Conservation (phyloP, 2,888 invertebrate species). For the Thereva nobilitata region DNA sequence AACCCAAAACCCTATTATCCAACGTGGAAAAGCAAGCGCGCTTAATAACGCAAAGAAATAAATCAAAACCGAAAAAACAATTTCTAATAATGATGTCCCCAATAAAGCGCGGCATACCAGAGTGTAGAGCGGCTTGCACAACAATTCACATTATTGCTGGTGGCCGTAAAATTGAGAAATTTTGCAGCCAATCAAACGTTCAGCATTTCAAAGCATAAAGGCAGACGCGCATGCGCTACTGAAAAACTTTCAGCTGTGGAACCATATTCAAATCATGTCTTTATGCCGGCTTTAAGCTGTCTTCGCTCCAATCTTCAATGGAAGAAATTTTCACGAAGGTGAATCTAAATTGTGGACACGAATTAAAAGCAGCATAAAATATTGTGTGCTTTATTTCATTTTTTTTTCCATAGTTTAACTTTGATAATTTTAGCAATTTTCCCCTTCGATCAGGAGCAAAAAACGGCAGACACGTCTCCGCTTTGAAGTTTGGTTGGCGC, state of each 20-base stretch:
- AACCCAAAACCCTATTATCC: slow-evolving; percentile 15
- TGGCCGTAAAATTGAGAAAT: slow-evolving; percentile 28
- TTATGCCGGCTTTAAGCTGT: not conserved
- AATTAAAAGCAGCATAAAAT: too few species aligned
- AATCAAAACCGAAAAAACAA: slow-evolving; percentile 15
- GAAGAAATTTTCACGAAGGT: slow-evolving; percentile 26
- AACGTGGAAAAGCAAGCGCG: slow-evolving; percentile 5
- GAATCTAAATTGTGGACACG: slow-evolving; percentile 1
- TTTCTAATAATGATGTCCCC: slow-evolving; percentile 25
- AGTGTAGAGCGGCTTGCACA: slow-evolving; percentile 15
- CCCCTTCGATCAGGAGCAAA: too few species aligned
- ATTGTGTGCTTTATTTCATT: too few species aligned
- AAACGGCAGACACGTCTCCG: too few species aligned
- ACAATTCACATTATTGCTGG: slow-evolving; percentile 9
- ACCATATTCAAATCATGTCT: too few species aligned
- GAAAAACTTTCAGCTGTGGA: too few species aligned
- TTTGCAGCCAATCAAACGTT: slow-evolving; percentile 16
- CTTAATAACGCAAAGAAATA: not conserved
- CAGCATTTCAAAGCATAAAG: not conserved
- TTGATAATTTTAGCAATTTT: too few species aligned
- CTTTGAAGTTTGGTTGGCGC: too few species aligned
- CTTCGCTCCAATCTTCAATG: slow-evolving; percentile 1
- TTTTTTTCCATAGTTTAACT: too few species aligned
- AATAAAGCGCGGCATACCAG: slow-evolving; percentile 23
- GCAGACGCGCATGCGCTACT: not conserved